Percentiles rank a stretch among this genome's conserved stretches.
phyloP scores from a whole-genome alignment of 2,888 invertebrate genomes.

The Plusia festucae region DNA sequence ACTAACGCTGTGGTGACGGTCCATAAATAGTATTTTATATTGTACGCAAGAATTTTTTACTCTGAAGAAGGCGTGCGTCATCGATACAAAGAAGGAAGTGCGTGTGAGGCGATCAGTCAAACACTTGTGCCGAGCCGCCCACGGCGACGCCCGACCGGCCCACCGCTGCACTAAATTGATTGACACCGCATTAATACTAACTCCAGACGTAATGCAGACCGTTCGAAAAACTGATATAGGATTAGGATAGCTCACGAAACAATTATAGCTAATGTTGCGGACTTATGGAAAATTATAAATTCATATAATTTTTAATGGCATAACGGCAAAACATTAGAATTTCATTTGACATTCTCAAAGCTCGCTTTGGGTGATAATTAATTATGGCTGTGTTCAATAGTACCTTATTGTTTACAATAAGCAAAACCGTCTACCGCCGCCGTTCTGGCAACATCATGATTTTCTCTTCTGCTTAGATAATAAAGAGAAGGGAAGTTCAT shows the following conservation, averaged over 20 bases:
- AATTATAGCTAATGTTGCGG: slow-evolving; percentile 25
- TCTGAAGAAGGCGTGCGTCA: slow-evolving; percentile 75
- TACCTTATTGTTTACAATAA: no score
- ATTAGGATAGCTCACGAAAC: slow-evolving; percentile 35
- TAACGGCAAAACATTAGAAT: no score
- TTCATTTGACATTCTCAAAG: neutral
- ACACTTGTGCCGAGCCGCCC: slow-evolving; percentile 77
- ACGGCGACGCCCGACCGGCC: slow-evolving; percentile 59
- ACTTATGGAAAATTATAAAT: neutral
- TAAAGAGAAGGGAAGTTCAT: neutral
- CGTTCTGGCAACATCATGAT: no score
- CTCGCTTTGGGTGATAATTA: neutral
- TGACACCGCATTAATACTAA: slow-evolving; percentile 63
- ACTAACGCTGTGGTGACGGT: slow-evolving; percentile 53
- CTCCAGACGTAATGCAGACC: slow-evolving; percentile 64
- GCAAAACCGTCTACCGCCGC: no score
- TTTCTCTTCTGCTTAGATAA: no score
- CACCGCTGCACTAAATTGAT: slow-evolving; percentile 56
- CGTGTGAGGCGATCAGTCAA: slow-evolving; percentile 62
- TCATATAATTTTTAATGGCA: no score
- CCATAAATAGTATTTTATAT: slow-evolving; percentile 81
- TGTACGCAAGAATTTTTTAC: slow-evolving; percentile 58
- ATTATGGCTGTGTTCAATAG: neutral
- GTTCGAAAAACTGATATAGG: slow-evolving; percentile 34
- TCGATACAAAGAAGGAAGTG: slow-evolving; percentile 70